phyloP scores from a whole-genome alignment of 2,797 vertebrate species.

The Muscicapa comitata region DNA sequence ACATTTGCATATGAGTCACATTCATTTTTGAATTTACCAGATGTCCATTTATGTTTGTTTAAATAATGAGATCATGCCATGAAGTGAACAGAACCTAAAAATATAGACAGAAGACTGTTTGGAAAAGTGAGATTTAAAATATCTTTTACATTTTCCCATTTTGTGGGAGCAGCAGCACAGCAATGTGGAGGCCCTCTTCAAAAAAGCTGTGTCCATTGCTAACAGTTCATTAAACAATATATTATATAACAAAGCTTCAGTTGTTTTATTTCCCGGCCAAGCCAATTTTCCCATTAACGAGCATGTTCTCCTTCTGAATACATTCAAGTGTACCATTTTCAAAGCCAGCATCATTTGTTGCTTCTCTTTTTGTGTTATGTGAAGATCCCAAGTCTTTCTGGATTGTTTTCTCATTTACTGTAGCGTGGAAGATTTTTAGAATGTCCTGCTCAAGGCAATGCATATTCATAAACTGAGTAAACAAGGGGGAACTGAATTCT shows the following conservation, averaged over 20 bases:
- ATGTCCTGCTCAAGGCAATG: not conserved
- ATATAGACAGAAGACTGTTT: not conserved
- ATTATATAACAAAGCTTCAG: not conserved
- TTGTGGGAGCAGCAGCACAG: not conserved
- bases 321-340: not conserved
- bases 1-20: slow-evolving; percentile 33
- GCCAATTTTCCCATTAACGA: not conserved
- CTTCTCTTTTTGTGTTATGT: not conserved
- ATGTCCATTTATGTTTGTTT: slow-evolving; percentile 16
- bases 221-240: not conserved
- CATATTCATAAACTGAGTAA: not conserved
- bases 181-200: not conserved
- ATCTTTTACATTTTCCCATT: not conserved
- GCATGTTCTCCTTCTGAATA: not conserved
- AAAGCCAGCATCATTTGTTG: not conserved
- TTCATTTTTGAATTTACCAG: slow-evolving; percentile 10
- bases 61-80: slow-evolving; percentile 34
- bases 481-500: not conserved
- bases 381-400: not conserved
- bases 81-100: slow-evolving; percentile 22
- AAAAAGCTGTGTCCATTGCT: not conserved
- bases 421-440: not conserved
- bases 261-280: not conserved
- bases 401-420: not conserved
- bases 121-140: not conserved